Base-by-base conservation (phyloP, 2,797 vertebrate species). In the Chlorospingus flavigularis region DNA sequence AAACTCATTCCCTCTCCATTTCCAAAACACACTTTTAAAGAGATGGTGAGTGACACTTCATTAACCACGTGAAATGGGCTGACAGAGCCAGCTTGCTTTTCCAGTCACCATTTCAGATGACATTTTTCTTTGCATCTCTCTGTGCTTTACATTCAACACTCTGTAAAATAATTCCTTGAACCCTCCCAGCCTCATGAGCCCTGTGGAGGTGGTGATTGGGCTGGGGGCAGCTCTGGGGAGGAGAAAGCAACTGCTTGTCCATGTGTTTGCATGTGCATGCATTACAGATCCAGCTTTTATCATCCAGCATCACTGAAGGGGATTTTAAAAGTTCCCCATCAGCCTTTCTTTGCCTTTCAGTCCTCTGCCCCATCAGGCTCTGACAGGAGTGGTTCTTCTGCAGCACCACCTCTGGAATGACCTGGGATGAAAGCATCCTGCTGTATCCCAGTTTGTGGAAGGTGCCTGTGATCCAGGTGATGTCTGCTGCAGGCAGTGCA, bases 41-140 rank as follows among this genome's bases (percentile, higher is more conserved):
- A 80, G 81, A 84, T 70, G 72, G 91, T 48, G 81, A 95, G 72
- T 50, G 89, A 90, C 91, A 94, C 60, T 78, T 81, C 91, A 95
- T 94, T 96, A 95, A 70, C 79, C 73, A 68, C 9, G 0, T 83
- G 82, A 92, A 92, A 94, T 66, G 81, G 89, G 58, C 82, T 92
- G 87, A 78, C 87, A 81, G 33, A 91, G 78, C 54, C 86, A 25
- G 75, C 61, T 74, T 61, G 78, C 76, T 91, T 85, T 67, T 31
- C 51, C 75, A 92, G 75, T 33, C 89, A 63, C 81, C 72, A 66
- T 51, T 86, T 74, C 85, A 87, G 61, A 63, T 2, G 6, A 40
- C 33, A 19, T 66, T 90, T 83, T 75, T 67, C 70, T 70, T 39
- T 81, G 67, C 47, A 63, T 53, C 37, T 70, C 19, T 39, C 47